A percentile compares a stretch with the other conserved stretches of the same genome.
These are phyloP conservation scores for Agrotis ipsilon DNA, from an alignment of 2,888 invertebrate species.

Conservation along the genomic window DNA sequence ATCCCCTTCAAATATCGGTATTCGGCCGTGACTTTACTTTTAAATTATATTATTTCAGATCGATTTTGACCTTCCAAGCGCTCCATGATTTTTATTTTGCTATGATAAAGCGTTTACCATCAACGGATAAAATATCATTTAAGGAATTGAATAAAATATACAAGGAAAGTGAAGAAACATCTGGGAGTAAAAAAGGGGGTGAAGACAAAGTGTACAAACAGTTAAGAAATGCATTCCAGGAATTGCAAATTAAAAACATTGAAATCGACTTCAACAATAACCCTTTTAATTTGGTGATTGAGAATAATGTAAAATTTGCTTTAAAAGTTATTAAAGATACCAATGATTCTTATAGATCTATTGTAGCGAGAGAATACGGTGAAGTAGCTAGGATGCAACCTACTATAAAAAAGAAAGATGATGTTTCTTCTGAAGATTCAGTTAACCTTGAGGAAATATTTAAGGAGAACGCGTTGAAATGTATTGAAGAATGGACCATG, in stretches of 20 bases:
- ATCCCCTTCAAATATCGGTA: too few relatives aligned
- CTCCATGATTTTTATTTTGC: constrained; percentile 86
- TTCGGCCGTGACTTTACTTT: neutral
- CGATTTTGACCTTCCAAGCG: constrained; percentile 84
- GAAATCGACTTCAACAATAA: constrained; percentile 84
- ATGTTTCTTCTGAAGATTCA: constrained; percentile 74
- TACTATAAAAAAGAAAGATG: constrained; percentile 80
- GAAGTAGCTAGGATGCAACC: constrained; percentile 81
- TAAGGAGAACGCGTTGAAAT: constrained; percentile 82
- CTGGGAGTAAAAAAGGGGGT: constrained; percentile 78
- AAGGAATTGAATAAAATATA: constrained; percentile 84
- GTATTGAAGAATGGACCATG: constrained; percentile 91
- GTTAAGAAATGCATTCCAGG: constrained; percentile 79
- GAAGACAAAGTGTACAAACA: constrained; percentile 85
- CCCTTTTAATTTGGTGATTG: constrained; percentile 84
- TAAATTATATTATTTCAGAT: constrained; percentile 75
- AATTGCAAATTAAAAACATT: constrained; percentile 81
- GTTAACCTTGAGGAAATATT: constrained; percentile 80
- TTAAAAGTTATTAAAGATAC: constrained; percentile 81
- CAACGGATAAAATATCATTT: constrained; percentile 79
- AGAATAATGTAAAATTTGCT: constrained; percentile 84
- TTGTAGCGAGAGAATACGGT: constrained; percentile 81
- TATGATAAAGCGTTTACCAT: constrained; percentile 82
- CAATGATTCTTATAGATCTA: constrained; percentile 78
- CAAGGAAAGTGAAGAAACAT: constrained; percentile 79